phyloP scores from a whole-genome alignment of 23 tunicate species.

The Oikopleura albicans region DNA sequence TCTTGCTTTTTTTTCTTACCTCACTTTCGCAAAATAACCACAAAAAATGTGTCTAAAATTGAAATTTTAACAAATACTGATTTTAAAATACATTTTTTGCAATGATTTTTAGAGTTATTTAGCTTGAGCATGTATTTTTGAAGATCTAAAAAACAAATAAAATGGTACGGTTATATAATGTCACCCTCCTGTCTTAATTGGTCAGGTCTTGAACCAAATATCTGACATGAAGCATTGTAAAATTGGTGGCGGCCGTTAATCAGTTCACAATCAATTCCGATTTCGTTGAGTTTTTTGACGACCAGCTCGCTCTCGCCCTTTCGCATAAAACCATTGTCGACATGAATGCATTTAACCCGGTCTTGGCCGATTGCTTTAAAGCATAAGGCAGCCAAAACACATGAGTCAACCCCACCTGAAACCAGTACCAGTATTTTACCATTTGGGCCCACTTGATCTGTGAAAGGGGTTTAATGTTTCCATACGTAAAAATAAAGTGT shows the following conservation, averaged over 20 bases:
- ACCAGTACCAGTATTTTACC: constrained; percentile 65
- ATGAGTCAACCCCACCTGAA: constrained; percentile 85
- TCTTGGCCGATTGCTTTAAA: constrained; percentile 17
- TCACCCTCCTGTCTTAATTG: background rate
- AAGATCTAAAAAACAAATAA: too few species aligned
- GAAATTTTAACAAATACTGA: too few species aligned
- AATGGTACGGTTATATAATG: too few species aligned
- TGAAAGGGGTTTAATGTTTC: too few species aligned
- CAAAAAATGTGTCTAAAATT: too few species aligned
- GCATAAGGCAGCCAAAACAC: constrained; percentile 58
- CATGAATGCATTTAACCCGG: constrained; percentile 25
- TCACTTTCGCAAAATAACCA: too few species aligned
- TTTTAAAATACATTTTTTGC: too few species aligned
- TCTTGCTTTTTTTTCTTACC: too few species aligned
- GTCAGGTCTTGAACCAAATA: background rate
- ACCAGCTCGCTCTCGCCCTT: constrained; percentile 67
- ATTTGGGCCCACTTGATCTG: background rate
- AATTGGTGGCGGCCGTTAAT: constrained; percentile 44
- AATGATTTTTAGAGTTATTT: too few species aligned
- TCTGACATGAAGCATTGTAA: constrained; percentile 31
- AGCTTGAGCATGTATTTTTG: too few species aligned
- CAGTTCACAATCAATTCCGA: constrained; percentile 41
- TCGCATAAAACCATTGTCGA: constrained; percentile 94
- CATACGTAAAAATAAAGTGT: too few species aligned
- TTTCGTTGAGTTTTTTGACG: constrained; percentile 28